These are phyloP conservation scores for Salarias fasciatus DNA, from an alignment of 2,797 vertebrate species.

Conservation along the genomic window DNA sequence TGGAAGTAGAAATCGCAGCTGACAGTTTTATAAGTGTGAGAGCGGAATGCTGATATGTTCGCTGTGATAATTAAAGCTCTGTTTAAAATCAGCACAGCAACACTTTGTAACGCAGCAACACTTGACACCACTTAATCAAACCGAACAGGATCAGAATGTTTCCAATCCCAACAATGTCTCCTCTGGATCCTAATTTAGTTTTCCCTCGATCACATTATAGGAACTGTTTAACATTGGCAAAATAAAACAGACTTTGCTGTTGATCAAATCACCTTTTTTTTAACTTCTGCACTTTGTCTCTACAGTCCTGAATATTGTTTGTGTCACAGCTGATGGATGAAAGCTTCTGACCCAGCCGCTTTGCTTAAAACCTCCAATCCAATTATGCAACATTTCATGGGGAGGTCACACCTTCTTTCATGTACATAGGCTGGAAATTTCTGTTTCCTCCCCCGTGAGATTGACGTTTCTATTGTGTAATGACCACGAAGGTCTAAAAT, in stretches of 20 bases:
- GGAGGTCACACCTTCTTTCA: constrained; percentile 6
- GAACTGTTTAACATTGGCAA: background rate
- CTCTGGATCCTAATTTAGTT: background rate
- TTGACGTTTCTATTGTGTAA: too few relatives aligned
- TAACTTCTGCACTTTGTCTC: background rate
- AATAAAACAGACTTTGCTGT: background rate
- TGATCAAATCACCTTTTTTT: background rate
- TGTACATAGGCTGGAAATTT: too few relatives aligned
- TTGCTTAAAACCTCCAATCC: constrained; percentile 69
- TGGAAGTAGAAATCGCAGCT: constrained; percentile 1
- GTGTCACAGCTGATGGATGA: constrained; percentile 4
- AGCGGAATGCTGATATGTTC: constrained; percentile 7
- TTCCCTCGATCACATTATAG: background rate
- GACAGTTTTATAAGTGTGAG: constrained; percentile 4
- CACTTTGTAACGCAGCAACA: constrained; percentile 2
- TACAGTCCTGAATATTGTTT: background rate
- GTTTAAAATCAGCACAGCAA: background rate
- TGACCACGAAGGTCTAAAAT: too few relatives aligned
- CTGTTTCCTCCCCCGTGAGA: background rate
- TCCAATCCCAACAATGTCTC: background rate
- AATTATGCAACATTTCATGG: constrained; percentile 60
- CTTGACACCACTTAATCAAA: background rate
- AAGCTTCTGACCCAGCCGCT: constrained; percentile 34
- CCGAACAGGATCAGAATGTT: constrained; percentile 3
- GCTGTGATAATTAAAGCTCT: constrained; percentile 6